A percentile compares a stretch with the other conserved stretches of the same genome.
Evolutionary conservation across 2,113 vertebrate genomes (phyloP).

Genomic region (Notothenia rossii): DNA sequence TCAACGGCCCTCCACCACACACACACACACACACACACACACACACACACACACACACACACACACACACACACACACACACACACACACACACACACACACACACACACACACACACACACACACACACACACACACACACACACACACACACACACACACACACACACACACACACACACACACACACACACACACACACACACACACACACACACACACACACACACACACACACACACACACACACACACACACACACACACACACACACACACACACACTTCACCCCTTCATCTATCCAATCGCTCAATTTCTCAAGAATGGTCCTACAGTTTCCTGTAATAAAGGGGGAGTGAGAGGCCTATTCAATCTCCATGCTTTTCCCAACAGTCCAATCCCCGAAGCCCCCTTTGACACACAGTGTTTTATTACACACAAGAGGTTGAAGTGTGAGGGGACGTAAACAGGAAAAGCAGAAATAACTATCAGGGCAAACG

Average conservation of each 20-base stretch:
- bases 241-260: too few relatives aligned
- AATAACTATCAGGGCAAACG: background rate
- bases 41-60: too few relatives aligned
- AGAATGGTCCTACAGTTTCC: conserved; percentile 26
- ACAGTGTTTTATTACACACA: conserved; percentile 28
- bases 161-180: too few relatives aligned
- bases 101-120: too few relatives aligned
- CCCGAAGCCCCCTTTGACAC: conserved; percentile 31
- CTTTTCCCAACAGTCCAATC: background rate
- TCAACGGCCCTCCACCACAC: background rate
- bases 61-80: too few relatives aligned
- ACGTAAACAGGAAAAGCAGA: background rate
- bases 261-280: background rate
- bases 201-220: too few relatives aligned
- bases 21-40: conserved; percentile 14
- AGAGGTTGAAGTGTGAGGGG: background rate
- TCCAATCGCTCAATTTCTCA: conserved; percentile 14
- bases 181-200: too few relatives aligned
- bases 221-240: too few relatives aligned
- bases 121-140: too few relatives aligned
- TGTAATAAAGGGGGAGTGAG: conserved; percentile 29
- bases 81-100: too few relatives aligned
- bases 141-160: too few relatives aligned
- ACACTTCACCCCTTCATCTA: conserved; percentile 13
- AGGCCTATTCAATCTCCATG: conserved; percentile 35